Evolutionary conservation across 30 jellyfish, hydroid and myxozoan genomes (phyloP).

Genomic region (Cassiopea xamachana): DNA sequence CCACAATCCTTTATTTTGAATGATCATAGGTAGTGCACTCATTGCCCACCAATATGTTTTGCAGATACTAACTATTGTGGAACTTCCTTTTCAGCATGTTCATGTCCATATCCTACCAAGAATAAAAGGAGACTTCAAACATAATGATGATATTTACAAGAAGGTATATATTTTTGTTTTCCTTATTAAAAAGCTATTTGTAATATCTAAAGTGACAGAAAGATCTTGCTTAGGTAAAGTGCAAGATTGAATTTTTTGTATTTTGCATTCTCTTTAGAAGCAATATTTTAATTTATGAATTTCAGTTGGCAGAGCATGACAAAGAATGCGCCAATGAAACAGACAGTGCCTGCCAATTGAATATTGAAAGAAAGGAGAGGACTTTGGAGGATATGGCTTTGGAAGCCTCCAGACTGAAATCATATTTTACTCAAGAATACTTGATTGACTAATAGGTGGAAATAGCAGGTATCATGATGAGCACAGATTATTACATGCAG

Average conservation of each 20-base stretch:
- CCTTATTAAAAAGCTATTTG: no score
- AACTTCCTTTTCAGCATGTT: conserved; percentile 78
- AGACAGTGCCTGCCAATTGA: neutral
- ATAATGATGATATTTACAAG: conserved; percentile 83
- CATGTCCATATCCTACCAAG: conserved; percentile 94
- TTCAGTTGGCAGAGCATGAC: conserved; percentile 89
- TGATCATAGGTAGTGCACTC: neutral
- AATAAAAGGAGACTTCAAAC: conserved; percentile 71
- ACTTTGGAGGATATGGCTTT: conserved; percentile 83
- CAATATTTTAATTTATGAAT: neutral
- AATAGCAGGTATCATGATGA: no score
- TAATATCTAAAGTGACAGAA: neutral
- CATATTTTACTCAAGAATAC: conserved; percentile 18
- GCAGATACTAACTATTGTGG: neutral
- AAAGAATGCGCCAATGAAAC: conserved; percentile 41
- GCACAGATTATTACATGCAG: no score
- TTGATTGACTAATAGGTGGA: neutral
- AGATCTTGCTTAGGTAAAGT: neutral
- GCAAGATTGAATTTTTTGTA: neutral
- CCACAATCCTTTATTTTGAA: neutral
- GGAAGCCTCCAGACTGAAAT: conserved; percentile 74
- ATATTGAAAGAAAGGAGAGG: conserved; percentile 26
- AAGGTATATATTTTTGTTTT: conserved; percentile 42
- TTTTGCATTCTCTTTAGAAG: neutral
- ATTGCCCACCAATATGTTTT: neutral